These are phyloP conservation scores for Camelus bactrianus DNA, from an alignment of 2,113 vertebrate species.

Conservation along the genomic window DNA sequence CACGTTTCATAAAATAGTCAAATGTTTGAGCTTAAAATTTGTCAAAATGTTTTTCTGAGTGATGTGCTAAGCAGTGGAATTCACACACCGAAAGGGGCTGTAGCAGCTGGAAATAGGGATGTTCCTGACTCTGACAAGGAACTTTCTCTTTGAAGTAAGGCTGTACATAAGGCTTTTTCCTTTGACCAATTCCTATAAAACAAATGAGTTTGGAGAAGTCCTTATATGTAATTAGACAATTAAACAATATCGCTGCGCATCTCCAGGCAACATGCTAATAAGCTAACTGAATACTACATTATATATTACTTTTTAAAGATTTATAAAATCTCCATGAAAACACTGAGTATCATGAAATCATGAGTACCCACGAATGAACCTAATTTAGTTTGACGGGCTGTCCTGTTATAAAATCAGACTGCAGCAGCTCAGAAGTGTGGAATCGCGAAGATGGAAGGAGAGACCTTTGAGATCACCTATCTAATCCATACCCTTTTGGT, in stretches of 20 bases:
- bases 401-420: slow-evolving; percentile 33
- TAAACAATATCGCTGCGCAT: slow-evolving; percentile 31
- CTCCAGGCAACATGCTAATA: slow-evolving; percentile 53
- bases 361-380: neutral
- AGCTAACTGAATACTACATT: slow-evolving; percentile 14
- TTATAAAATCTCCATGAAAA: slow-evolving; percentile 68
- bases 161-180: slow-evolving; percentile 68
- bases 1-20: slow-evolving; percentile 48
- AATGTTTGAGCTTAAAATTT: slow-evolving; percentile 31
- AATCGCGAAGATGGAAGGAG: neutral
- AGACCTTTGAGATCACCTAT: neutral
- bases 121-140: slow-evolving; percentile 34
- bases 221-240: neutral
- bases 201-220: neutral
- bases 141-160: slow-evolving; percentile 65
- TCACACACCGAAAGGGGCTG: neutral
- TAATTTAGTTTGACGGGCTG: neutral
- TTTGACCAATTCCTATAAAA: slow-evolving; percentile 60
- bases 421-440: neutral
- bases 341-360: slow-evolving; percentile 5
- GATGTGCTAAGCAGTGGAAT: slow-evolving; percentile 45
- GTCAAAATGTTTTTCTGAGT: slow-evolving; percentile 28
- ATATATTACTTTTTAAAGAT: slow-evolving; percentile 51
- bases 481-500: neutral
- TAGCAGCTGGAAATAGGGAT: slow-evolving; percentile 35